phyloP scores from a whole-genome alignment of 2,888 invertebrate genomes.

The Epistrophe eligans region DNA sequence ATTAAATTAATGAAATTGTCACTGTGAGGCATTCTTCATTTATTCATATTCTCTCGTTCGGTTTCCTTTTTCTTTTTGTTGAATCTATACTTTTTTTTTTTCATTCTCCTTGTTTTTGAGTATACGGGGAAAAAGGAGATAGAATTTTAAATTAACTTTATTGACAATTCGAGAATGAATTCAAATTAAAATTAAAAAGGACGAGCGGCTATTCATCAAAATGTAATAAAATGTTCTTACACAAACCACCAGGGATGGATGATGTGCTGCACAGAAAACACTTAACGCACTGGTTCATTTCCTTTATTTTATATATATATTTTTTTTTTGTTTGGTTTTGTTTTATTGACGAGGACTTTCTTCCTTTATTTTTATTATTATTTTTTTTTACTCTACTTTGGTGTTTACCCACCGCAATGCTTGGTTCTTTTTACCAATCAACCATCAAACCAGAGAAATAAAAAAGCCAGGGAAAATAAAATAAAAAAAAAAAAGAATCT shows the following conservation, averaged over 20 bases:
- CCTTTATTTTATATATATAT: conserved; percentile 33
- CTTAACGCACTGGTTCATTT: conserved; percentile 73
- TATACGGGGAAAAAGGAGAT: conserved; percentile 42
- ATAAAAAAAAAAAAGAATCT: conserved; percentile 47
- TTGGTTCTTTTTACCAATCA: conserved; percentile 70
- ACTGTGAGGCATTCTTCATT: conserved; percentile 75
- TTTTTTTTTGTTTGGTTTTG: conserved; percentile 35
- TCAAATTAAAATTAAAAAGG: conserved; percentile 75
- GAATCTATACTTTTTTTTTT: not conserved
- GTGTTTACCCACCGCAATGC: conserved; percentile 69
- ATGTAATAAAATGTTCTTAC: conserved; percentile 75
- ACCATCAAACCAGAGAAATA: conserved; percentile 65
- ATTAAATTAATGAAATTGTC: conserved; percentile 75
- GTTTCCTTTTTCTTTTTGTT: conserved; percentile 32
- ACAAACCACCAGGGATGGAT: conserved; percentile 37
- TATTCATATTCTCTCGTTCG: conserved; percentile 65
- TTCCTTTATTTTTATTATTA: conserved; percentile 29
- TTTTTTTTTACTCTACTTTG: conserved; percentile 45
- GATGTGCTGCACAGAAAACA: conserved; percentile 64
- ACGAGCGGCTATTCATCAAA: conserved; percentile 72
- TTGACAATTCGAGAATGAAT: conserved; percentile 75
- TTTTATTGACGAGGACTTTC: conserved; percentile 66
- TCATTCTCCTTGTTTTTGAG: conserved; percentile 18
- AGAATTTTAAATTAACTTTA: conserved; percentile 75
- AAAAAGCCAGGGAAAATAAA: conserved; percentile 10